Percentiles rank a stretch among this genome's conserved stretches.
Evolutionary conservation across 2,888 invertebrate genomes (phyloP).

Genomic region (Dryococelus australis): DNA sequence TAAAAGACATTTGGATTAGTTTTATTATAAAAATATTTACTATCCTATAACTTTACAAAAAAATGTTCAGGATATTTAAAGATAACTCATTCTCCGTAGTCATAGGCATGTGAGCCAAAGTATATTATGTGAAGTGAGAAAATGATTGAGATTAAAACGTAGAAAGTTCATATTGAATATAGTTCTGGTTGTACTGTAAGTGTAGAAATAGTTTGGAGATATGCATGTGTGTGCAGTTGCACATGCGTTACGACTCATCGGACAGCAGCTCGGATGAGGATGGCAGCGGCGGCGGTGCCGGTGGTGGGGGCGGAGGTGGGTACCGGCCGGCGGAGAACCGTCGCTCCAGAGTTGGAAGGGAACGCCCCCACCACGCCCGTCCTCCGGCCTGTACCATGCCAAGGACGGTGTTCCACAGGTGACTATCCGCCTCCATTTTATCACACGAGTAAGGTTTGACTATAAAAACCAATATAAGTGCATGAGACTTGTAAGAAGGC

Average conservation of each 20-base stretch:
- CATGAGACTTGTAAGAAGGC: no score
- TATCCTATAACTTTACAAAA: not conserved
- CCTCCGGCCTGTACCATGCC: constrained; percentile 61
- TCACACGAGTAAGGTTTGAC: no score
- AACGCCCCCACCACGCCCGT: constrained; percentile 55
- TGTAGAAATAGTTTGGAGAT: no score
- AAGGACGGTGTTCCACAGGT: constrained; percentile 75
- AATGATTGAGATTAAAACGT: no score
- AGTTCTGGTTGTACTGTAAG: no score
- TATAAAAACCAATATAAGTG: no score
- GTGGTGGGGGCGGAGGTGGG: constrained; percentile 57
- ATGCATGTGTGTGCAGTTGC: constrained; percentile 30
- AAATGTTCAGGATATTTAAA: not conserved
- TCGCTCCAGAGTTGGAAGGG: constrained; percentile 49
- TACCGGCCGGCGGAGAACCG: constrained; percentile 42
- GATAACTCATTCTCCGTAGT: no score
- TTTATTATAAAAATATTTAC: not conserved
- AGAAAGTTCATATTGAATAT: no score
- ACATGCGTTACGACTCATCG: constrained; percentile 56
- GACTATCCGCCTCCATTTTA: not conserved
- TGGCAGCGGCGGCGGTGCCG: constrained; percentile 50
- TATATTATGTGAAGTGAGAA: no score
- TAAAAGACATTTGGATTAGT: not conserved
- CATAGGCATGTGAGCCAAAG: no score
- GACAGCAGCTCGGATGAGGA: constrained; percentile 73